Evolutionary conservation across 2,797 vertebrate genomes (phyloP), one percentile per base, ranked within the genome.

Genomic region (Eleutherodactylus coqui): DNA sequence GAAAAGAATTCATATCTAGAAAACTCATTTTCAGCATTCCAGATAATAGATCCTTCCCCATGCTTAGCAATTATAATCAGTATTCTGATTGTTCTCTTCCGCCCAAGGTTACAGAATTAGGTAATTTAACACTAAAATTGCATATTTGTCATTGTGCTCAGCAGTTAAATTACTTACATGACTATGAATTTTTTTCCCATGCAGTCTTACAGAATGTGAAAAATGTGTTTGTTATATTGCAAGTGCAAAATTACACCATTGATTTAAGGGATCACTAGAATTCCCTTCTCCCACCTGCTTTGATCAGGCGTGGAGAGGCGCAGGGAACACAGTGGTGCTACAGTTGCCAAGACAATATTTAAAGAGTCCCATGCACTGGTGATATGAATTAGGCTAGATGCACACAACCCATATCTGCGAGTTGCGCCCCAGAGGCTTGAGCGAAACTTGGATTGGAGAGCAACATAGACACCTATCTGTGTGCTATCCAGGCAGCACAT

Each of bases 1-100:
- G 41, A 73, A 11, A 34, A 64, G 13, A 70, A 41, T 41, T 29
- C n/a, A 21, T 43, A 45, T 43, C 41, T 11, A 45, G 21, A 73
- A 73, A 73, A 45, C 41, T 73, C 24, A 73, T 70, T 73, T 73
- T 13, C 70, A 73, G 41, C 38, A 27, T 73, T 73, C 13, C 36
- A 27, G 24, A 45, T 73, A 73, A 73, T 73, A 73, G 70, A 73
- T 73, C 41, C 24, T 73, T 73, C 41, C 24, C 69, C 1, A 45
- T 72, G 69, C 41, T 73, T 27, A 36, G 41, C 45, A 73, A 73
- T 73, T 73, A 73, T 45, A 73, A 73, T 73, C 70, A 73, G 70
- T 5, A n/a, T 73, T 45, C 10, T 73, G 70, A 73, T 73, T 73
- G 24, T 73, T 73, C 70, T 45, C 41, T 41, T 14, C 70, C 24